Base-by-base conservation (phyloP, 2,797 vertebrate species). In the Micrastur ruficollis region DNA sequence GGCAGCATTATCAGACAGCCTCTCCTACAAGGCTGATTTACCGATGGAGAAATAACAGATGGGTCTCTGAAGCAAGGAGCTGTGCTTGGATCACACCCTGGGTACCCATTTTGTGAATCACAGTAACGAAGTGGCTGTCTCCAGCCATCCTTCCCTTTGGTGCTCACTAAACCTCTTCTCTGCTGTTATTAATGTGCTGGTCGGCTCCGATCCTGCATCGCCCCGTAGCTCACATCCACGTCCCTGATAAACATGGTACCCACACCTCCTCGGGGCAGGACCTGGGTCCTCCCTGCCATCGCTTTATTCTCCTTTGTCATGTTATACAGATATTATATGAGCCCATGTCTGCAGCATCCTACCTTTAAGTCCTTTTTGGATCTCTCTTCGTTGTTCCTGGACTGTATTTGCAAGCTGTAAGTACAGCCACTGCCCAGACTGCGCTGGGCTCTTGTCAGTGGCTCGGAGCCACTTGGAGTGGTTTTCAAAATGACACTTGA, bases 61-160 rank as follows among this genome's bases (percentile, higher is more conserved):
- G 84, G 36, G 58, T 38, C 63, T 55, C 55, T 1, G 25, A 76
- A 89, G 61, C 31, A 27, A 38, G 40, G 70, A 10, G 23, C 80
- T 22, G 34, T 34, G 29, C 52, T 75, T 40, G 59, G 81, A 56
- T 58, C 81, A 27, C 23, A 32, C 25, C 59, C 44, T 12, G n/a
- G 49, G 25, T n/a, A 27, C 81, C 42, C 31, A 2, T 31, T 46
- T 34, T n/a, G 72, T 59, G 61, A 59, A 32, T 27, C 49, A 10
- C 0, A 0, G 38, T 9, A 21, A 21, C 0, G 0, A 56, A 38
- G 75, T 10, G 29, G 16, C 34, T 49, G 12, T 31, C 13, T 46
- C 44, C 50, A 75, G 46, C 53, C 62, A 42, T 22, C 29, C 42
- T 11, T 49, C 25, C 36, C 36, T 76, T 19, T 65, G 31, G 59